Percentiles rank a stretch among this genome's conserved stretches.
These are phyloP conservation scores for Mythimna albipuncta DNA, from an alignment of 2,888 invertebrate species.

Conservation along the genomic window DNA sequence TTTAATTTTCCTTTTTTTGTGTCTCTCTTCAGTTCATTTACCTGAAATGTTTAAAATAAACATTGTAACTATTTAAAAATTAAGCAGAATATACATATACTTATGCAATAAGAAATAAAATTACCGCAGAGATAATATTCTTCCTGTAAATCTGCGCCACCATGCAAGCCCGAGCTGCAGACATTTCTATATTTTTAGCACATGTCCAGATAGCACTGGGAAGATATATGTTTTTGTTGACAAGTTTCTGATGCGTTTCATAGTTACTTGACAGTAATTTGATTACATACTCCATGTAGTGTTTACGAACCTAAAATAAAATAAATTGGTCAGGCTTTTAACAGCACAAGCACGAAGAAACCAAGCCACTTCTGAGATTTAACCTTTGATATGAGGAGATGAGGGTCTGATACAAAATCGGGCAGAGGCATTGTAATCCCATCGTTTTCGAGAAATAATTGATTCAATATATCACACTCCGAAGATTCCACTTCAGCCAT, in stretches of 20 bases:
- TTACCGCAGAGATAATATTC: constrained; percentile 81
- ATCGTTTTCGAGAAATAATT: constrained; percentile 79
- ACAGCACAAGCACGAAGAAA: background rate
- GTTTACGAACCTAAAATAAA: constrained; percentile 83
- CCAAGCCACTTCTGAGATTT: background rate
- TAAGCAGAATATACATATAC: background rate
- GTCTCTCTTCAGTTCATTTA: constrained; percentile 82
- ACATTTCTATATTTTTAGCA: constrained; percentile 84
- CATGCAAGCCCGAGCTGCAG: constrained; percentile 86
- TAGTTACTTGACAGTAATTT: constrained; percentile 84
- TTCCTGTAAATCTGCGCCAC: constrained; percentile 84
- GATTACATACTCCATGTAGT: constrained; percentile 86
- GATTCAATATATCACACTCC: constrained; percentile 74
- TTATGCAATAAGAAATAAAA: background rate
- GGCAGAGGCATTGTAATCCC: constrained; percentile 80
- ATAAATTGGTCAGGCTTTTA: constrained; percentile 2
- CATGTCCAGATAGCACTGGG: constrained; percentile 88
- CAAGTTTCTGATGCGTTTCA: constrained; percentile 81
- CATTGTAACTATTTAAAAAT: background rate
- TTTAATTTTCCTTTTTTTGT: constrained; percentile 81
- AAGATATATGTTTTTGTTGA: constrained; percentile 83
- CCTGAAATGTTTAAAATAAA: constrained; percentile 65
- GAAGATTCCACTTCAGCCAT: constrained; percentile 56
- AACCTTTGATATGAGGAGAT: constrained; percentile 86
- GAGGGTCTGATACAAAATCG: constrained; percentile 82